These are phyloP conservation scores for Spheniscus humboldti DNA, from an alignment of 2,797 vertebrate genomes.

Conservation along the genomic window DNA sequence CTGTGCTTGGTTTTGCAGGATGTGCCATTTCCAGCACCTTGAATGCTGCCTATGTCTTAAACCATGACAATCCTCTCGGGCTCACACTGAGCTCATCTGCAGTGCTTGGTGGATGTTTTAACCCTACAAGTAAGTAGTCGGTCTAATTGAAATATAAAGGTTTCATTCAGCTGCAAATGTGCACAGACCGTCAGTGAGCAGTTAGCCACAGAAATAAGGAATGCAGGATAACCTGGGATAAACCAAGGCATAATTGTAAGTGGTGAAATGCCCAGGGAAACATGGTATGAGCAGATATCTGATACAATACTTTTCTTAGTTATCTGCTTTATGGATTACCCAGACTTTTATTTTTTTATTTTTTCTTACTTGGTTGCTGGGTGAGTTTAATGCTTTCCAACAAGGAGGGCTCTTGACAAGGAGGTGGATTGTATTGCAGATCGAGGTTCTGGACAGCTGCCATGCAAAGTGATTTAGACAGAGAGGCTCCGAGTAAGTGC, in stretches of 20 bases:
- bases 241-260: not conserved
- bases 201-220: not conserved
- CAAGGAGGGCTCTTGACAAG: not conserved
- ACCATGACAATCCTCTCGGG: not conserved
- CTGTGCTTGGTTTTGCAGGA: not conserved
- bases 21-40: not conserved
- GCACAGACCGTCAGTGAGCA: not conserved
- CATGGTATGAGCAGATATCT: not conserved
- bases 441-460: not conserved
- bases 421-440: not conserved
- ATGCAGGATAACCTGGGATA: not conserved
- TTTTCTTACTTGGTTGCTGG: not conserved
- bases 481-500: not conserved
- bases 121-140: not conserved
- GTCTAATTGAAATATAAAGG: not conserved
- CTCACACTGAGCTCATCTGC: not conserved
- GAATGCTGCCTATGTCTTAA: not conserved
- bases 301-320: not conserved
- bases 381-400: not conserved
- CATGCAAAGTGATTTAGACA: constrained; percentile 31
- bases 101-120: not conserved
- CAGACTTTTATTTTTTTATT: not conserved
- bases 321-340: not conserved
- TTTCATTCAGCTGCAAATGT: not conserved
- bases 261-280: not conserved